A percentile compares a stretch with the other conserved stretches of the same genome.
Evolutionary conservation across 2,113 vertebrate species (phyloP).

Genomic region (Scortum barcoo): DNA sequence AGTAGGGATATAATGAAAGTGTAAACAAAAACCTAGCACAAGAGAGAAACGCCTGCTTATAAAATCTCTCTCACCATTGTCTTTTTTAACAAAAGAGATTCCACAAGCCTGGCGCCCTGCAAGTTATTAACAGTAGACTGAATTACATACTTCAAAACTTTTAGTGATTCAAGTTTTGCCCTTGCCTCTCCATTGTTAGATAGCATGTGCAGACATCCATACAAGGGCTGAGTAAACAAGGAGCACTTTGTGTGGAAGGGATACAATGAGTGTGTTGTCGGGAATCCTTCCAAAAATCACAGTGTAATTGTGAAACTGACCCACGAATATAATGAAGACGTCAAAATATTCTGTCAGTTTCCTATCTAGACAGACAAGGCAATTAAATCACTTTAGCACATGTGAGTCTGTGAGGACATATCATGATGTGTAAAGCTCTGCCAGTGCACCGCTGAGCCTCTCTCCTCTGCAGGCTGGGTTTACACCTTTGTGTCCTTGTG

Average conservation of each 20-base stretch:
- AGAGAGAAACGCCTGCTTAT: constrained; percentile 85
- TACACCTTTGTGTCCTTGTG: constrained; percentile 77
- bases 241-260: constrained; percentile 9
- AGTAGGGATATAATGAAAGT: constrained; percentile 89
- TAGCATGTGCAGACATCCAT: constrained; percentile 23
- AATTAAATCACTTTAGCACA: constrained; percentile 51
- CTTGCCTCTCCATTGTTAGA: constrained; percentile 40
- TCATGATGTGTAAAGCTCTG: constrained; percentile 63
- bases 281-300: constrained; percentile 41
- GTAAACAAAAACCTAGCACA: constrained; percentile 90
- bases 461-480: constrained; percentile 52
- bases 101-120: constrained; percentile 75
- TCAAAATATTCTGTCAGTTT: constrained; percentile 34
- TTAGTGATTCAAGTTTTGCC: constrained; percentile 64
- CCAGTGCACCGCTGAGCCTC: constrained; percentile 34
- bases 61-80: constrained; percentile 77
- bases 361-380: constrained; percentile 29
- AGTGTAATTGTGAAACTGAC: constrained; percentile 39
- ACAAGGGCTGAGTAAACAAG: constrained; percentile 36
- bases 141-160: constrained; percentile 81
- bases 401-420: constrained; percentile 35
- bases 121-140: constrained; percentile 86
- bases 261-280: constrained; percentile 15
- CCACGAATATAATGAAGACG: constrained; percentile 28
- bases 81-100: constrained; percentile 84